Evolutionary conservation across 2,888 invertebrate species (phyloP), one percentile per base, ranked within the genome.

Genomic region (Criorhina ranunculi): DNA sequence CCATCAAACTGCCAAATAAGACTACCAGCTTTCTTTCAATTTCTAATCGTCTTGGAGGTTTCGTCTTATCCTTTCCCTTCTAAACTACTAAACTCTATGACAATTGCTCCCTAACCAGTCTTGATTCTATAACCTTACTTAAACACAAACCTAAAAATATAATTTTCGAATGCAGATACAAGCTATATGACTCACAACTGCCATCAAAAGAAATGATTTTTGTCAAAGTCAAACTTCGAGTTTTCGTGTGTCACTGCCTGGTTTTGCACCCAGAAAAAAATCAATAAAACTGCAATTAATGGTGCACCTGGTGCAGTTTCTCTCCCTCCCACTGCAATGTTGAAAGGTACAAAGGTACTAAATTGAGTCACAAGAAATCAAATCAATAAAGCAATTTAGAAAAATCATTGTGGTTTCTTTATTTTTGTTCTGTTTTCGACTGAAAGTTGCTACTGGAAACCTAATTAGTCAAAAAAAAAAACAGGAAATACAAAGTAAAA

Each of bases 211-310:
- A n/a, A n/a, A n/a, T n/a, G n/a, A n/a, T n/a, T n/a, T 4, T 9
- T 40, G 6, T n/a, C n/a, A 35, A 35, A 37, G 11, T n/a, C 4
- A 40, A 12, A 24, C 8, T 1, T 37, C 6, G 53, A 6, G 31
- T 44, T 4, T n/a, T n/a, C 49, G 31, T 62, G 44, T n/a, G 6
- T 53, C 46, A 31, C 9, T 29, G 33, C 33, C 17, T 33, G 5
- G 15, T 5, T 19, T 35, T 8, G 7, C n/a, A 44, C 44, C 42
- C 44, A 44, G n/a, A 11, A 29, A 15, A 53, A 75, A 66, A 67
- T 67, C 66, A 37, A 76, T 76, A 67, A 49, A 73, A 73, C 19
- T 53, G 42, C 73, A 73, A 62, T 62, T 49, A 73, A 15, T 12
- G 15, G 24, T 24, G 24, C 24, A 24, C 31, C 53, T 53, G 51